A percentile compares a stretch with the other conserved stretches of the same genome.
Evolutionary conservation across 2,113 vertebrate species (phyloP).

Genomic region (Otis tarda): DNA sequence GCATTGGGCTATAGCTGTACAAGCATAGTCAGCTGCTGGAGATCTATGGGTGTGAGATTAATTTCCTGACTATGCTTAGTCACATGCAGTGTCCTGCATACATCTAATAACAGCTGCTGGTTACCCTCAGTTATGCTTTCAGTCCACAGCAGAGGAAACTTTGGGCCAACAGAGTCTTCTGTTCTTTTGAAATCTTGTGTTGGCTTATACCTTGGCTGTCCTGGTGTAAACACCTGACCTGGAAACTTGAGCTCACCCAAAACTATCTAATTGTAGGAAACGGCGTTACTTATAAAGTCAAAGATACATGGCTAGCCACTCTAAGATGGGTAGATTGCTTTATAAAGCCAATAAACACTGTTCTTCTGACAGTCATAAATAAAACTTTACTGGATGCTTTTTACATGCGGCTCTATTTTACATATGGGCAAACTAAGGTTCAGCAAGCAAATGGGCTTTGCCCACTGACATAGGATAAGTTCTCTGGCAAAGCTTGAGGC

Average conservation of each 20-base stretch:
- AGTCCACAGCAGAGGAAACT: not conserved
- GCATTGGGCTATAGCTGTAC: not conserved
- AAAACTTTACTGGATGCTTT: not conserved
- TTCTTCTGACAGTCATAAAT: not conserved
- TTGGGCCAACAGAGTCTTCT: not conserved
- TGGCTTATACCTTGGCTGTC: not conserved
- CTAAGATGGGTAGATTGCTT: not conserved
- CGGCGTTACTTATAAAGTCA: not conserved
- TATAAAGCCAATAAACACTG: not conserved
- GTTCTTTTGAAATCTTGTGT: not conserved
- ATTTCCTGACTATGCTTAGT: not conserved
- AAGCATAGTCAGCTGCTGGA: not conserved
- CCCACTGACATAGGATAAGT: not conserved
- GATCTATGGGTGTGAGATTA: not conserved
- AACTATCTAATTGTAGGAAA: not conserved
- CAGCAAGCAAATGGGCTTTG: not conserved
- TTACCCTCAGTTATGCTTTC: not conserved
- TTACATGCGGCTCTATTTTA: not conserved
- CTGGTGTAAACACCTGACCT: not conserved
- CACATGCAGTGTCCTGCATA: not conserved
- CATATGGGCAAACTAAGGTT: not conserved
- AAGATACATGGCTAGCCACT: not conserved
- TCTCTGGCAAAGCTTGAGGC: not conserved
- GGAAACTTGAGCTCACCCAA: not conserved
- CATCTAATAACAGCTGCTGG: constrained; percentile 1